Evolutionary conservation across 2,113 vertebrate species (phyloP).

Genomic region (Falco punctatus): DNA sequence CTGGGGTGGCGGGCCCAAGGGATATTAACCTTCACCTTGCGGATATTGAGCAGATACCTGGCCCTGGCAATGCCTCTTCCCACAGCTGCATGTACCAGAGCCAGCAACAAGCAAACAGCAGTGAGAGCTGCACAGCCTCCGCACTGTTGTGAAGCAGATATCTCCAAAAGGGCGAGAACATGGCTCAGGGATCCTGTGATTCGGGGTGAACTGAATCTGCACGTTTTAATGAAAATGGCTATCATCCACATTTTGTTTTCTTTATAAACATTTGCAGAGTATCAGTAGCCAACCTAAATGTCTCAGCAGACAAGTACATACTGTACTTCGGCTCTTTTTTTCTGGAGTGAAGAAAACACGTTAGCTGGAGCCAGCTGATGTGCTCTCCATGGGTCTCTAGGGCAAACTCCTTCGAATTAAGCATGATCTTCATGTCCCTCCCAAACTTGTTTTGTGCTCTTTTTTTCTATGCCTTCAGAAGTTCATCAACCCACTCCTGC

Average conservation of each 20-base stretch:
- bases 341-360: slow-evolving; percentile 76
- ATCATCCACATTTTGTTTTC: slow-evolving; percentile 81
- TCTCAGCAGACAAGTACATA: slow-evolving; percentile 76
- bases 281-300: slow-evolving; percentile 84
- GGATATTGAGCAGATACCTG: background rate
- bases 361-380: slow-evolving; percentile 77
- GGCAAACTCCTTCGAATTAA: slow-evolving; percentile 68
- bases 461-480: background rate
- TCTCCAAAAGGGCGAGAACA: slow-evolving; percentile 66
- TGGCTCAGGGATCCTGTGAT: slow-evolving; percentile 71
- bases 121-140: slow-evolving; percentile 37
- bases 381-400: slow-evolving; percentile 71
- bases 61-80: background rate
- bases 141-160: slow-evolving; percentile 64
- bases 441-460: slow-evolving; percentile 8
- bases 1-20: background rate
- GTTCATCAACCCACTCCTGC: background rate
- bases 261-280: slow-evolving; percentile 81
- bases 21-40: background rate
- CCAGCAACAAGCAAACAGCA: slow-evolving; percentile 50
- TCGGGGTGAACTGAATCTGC: slow-evolving; percentile 71
- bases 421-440: slow-evolving; percentile 38
- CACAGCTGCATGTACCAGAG: background rate
- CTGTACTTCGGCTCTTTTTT: slow-evolving; percentile 65
- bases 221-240: slow-evolving; percentile 79